These are phyloP conservation scores for Morus bassanus DNA, from an alignment of 2,797 vertebrate species.

Conservation along the genomic window DNA sequence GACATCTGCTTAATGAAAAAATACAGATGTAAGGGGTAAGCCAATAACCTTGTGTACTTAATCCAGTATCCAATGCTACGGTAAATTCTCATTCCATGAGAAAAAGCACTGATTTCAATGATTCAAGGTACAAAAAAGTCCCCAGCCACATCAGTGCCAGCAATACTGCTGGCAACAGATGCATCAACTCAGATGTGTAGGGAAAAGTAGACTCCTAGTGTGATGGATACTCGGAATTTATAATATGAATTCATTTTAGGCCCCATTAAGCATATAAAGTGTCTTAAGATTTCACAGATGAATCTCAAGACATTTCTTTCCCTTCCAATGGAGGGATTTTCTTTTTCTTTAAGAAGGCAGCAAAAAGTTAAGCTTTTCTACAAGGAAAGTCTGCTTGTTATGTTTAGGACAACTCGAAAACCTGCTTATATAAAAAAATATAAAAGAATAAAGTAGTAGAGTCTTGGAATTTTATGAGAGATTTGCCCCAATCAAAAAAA, in stretches of 20 bases:
- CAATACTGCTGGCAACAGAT: background rate
- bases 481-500: slow-evolving; percentile 64
- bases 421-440: slow-evolving; percentile 76
- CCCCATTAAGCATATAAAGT: slow-evolving; percentile 57
- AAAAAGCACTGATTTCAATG: background rate
- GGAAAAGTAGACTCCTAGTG: slow-evolving; percentile 28
- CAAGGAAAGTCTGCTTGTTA: slow-evolving; percentile 68
- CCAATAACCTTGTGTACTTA: slow-evolving; percentile 17
- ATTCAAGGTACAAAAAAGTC: background rate
- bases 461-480: slow-evolving; percentile 66
- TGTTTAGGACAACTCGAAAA: slow-evolving; percentile 72
- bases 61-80: background rate
- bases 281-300: slow-evolving; percentile 55
- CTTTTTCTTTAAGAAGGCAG: slow-evolving; percentile 72
- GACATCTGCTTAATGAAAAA: background rate
- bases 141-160: background rate
- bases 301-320: slow-evolving; percentile 66
- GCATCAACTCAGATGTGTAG: background rate
- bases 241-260: slow-evolving; percentile 48
- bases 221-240: slow-evolving; percentile 27
- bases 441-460: slow-evolving; percentile 72
- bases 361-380: slow-evolving; percentile 72
- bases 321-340: slow-evolving; percentile 59
- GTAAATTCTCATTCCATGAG: slow-evolving; percentile 31
- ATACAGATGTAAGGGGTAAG: background rate